These are phyloP conservation scores for Melinaea menophilus DNA, from an alignment of 2,888 invertebrate species.

Conservation along the genomic window DNA sequence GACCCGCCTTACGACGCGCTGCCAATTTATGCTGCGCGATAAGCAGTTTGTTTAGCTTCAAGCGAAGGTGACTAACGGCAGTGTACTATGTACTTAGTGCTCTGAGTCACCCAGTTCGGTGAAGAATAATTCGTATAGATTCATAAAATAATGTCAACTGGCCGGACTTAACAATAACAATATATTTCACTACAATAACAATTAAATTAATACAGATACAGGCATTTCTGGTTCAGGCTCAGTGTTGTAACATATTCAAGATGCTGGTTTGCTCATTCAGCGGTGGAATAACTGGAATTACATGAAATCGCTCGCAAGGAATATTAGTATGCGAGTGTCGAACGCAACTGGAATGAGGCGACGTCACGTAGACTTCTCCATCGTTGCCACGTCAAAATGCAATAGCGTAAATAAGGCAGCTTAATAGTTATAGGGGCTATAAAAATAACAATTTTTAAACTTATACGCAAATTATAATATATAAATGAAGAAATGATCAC, in stretches of 20 bases:
- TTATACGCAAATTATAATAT: neutral
- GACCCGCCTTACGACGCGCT: constrained; percentile 75
- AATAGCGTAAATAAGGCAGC: constrained; percentile 54
- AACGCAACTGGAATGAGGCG: constrained; percentile 70
- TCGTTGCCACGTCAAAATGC: constrained; percentile 61
- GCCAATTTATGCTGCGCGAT: constrained; percentile 76
- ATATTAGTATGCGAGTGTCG: constrained; percentile 72
- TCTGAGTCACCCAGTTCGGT: neutral
- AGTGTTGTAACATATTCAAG: constrained; percentile 67
- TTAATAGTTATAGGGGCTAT: constrained; percentile 13
- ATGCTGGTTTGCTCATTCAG: constrained; percentile 62
- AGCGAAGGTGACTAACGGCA: constrained; percentile 60
- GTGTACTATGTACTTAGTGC: constrained; percentile 34
- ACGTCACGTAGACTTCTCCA: constrained; percentile 59
- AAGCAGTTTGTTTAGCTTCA: constrained; percentile 73
- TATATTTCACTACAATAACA: constrained; percentile 30
- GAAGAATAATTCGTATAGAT: no score
- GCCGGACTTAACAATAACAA: constrained; percentile 8
- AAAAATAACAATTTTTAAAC: neutral
- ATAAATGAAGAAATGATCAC: constrained; percentile 35
- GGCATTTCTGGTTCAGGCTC: constrained; percentile 40
- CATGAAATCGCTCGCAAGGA: constrained; percentile 65
- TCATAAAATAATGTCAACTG: neutral
- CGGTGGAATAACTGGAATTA: constrained; percentile 63
- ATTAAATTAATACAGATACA: constrained; percentile 34